These are phyloP conservation scores for Catagonus wagneri DNA, from an alignment of 2,113 vertebrate species.

Conservation along the genomic window DNA sequence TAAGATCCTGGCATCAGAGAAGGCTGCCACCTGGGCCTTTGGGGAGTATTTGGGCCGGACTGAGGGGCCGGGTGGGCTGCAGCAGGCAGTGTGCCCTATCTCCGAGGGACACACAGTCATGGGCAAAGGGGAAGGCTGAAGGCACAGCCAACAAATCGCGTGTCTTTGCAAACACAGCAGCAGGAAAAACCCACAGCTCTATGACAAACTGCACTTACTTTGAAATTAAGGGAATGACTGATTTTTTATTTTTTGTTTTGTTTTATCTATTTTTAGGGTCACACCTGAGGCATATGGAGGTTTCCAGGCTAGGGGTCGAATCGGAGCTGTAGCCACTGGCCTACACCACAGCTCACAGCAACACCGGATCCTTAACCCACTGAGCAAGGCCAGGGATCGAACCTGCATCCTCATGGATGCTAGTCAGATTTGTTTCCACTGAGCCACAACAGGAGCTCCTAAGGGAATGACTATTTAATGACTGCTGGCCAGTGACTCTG, in stretches of 20 bases:
- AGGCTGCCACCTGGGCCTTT: background rate
- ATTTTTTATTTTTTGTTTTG: no score
- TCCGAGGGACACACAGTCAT: background rate
- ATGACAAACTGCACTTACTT: background rate
- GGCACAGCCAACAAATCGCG: background rate
- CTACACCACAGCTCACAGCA: no score
- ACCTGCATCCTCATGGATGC: no score
- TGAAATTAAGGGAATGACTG: background rate
- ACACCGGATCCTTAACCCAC: no score
- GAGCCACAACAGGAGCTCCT: no score
- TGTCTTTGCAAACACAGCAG: background rate
- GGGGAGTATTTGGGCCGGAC: background rate
- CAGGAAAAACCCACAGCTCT: background rate
- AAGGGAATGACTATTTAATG: background rate
- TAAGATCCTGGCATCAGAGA: background rate
- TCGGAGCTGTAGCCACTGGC: no score
- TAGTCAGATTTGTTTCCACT: no score
- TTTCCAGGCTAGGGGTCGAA: no score
- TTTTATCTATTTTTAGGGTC: no score
- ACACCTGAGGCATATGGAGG: no score
- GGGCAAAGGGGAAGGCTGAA: background rate
- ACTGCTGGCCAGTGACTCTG: background rate
- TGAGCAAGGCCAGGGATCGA: no score
- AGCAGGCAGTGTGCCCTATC: rapidly evolving
- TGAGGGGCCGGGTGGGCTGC: background rate